These are phyloP conservation scores for Gymnothorax javanicus DNA, from an alignment of 2,797 vertebrate genomes.

Conservation along the genomic window DNA sequence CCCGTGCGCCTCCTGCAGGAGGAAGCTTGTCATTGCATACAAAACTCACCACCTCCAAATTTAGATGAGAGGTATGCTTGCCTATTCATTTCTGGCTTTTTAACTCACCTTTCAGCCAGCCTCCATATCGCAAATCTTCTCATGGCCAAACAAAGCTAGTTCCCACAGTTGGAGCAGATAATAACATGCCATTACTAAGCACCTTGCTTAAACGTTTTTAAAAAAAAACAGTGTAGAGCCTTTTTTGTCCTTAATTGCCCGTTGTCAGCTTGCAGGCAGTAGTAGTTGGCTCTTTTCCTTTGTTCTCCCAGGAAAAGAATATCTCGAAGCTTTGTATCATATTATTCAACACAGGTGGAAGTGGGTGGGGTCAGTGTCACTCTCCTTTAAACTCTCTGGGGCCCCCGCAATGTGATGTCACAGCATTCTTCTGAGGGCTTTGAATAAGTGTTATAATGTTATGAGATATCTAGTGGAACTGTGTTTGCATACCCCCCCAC, in stretches of 20 bases:
- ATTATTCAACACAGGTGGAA: not conserved
- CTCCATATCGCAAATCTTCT: not conserved
- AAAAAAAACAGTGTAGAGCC: constrained; percentile 41
- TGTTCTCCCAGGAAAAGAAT: not conserved
- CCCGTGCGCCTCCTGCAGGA: not conserved
- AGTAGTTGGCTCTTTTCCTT: not conserved
- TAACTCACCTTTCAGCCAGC: not conserved
- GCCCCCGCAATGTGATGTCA: not conserved
- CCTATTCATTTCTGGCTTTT: constrained; percentile 5
- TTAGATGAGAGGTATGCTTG: not conserved
- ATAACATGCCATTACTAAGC: constrained; percentile 72
- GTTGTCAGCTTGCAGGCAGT: constrained; percentile 66
- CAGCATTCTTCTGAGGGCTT: not conserved
- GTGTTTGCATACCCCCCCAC: too few relatives aligned
- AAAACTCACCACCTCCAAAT: not conserved
- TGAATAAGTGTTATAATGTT: not conserved
- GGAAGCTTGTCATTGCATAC: not conserved
- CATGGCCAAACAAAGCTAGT: constrained; percentile 29
- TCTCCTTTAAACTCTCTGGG: too few relatives aligned
- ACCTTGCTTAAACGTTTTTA: constrained; percentile 47
- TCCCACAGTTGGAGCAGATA: constrained; percentile 50
- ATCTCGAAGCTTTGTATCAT: not conserved
- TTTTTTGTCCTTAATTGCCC: constrained; percentile 77
- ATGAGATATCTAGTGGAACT: not conserved
- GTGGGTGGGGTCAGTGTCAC: too few relatives aligned